A percentile compares a stretch with the other conserved stretches of the same genome.
Conservation (phyloP, 2,797 vertebrate genomes). For the Poecile montanus region DNA sequence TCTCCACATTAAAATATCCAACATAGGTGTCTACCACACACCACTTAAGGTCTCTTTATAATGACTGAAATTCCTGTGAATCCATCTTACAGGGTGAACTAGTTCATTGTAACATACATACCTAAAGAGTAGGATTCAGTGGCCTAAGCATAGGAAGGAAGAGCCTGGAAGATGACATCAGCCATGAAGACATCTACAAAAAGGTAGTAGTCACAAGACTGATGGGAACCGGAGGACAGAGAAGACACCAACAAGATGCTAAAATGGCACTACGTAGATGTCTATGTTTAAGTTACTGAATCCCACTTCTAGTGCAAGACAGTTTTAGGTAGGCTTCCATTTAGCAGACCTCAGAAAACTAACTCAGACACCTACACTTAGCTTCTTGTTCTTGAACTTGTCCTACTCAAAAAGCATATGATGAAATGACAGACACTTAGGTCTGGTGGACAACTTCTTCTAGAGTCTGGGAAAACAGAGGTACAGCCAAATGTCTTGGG, state of each 20-base stretch:
- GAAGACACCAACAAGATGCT: constrained; percentile 15
- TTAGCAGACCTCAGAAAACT: background rate
- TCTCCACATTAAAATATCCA: background rate
- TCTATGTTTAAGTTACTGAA: constrained; percentile 37
- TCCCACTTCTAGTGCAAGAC: background rate
- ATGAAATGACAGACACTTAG: background rate
- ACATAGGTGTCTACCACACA: background rate
- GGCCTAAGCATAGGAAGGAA: constrained; percentile 14
- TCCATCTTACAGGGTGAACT: background rate
- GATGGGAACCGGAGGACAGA: constrained; percentile 8
- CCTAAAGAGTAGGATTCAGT: constrained; percentile 23
- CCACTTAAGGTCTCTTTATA: background rate
- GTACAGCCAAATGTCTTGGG: constrained; percentile 19
- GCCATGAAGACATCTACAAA: constrained; percentile 33
- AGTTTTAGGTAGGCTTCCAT: background rate
- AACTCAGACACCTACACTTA: background rate
- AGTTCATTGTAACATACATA: background rate
- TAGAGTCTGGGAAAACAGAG: background rate
- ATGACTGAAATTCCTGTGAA: background rate
- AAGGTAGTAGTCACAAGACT: constrained; percentile 37
- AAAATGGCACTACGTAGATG: background rate
- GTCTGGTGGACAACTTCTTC: background rate
- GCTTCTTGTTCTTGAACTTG: background rate
- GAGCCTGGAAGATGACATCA: constrained; percentile 17
- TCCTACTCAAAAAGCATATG: background rate